Percentiles rank a stretch among this genome's conserved stretches.
Conservation (phyloP, 2,888 invertebrate species). For the Lepetodrilus schrolli region DNA sequence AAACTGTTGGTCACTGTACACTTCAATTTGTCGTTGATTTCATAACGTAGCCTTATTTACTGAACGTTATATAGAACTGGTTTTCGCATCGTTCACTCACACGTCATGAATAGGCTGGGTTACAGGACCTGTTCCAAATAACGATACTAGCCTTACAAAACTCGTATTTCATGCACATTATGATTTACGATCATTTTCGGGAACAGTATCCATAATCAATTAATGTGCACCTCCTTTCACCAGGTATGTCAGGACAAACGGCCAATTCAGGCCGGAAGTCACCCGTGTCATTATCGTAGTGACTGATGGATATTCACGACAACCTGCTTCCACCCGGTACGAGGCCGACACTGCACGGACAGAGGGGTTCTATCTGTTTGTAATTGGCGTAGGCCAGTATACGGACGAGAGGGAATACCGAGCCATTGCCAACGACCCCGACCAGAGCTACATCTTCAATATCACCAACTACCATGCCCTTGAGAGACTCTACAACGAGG, state of each 20-base stretch:
- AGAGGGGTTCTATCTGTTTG: conserved; percentile 66
- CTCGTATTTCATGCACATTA: too few relatives aligned
- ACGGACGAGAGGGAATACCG: conserved; percentile 63
- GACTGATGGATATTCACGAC: conserved; percentile 46
- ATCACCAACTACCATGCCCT: conserved; percentile 65
- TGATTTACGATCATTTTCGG: too few relatives aligned
- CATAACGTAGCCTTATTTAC: too few relatives aligned
- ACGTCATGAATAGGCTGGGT: too few relatives aligned
- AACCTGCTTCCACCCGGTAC: conserved; percentile 33
- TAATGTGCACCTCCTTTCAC: too few relatives aligned
- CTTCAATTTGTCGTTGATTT: too few relatives aligned
- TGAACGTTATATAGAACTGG: too few relatives aligned
- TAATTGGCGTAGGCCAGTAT: conserved; percentile 69
- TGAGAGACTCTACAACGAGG: conserved; percentile 41
- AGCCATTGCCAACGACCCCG: conserved; percentile 67
- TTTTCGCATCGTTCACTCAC: too few relatives aligned
- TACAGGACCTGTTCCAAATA: too few relatives aligned
- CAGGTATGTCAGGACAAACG: conserved; percentile 13
- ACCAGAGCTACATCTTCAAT: conserved; percentile 65
- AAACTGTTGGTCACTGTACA: too few relatives aligned
- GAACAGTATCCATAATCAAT: too few relatives aligned
- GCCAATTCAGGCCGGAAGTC: conserved; percentile 34
- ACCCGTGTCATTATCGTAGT: conserved; percentile 47
- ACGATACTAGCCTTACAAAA: too few relatives aligned
- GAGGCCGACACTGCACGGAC: conserved; percentile 42